Base-by-base conservation (phyloP, 2,797 vertebrate genomes). In the Echeneis naucrates region DNA sequence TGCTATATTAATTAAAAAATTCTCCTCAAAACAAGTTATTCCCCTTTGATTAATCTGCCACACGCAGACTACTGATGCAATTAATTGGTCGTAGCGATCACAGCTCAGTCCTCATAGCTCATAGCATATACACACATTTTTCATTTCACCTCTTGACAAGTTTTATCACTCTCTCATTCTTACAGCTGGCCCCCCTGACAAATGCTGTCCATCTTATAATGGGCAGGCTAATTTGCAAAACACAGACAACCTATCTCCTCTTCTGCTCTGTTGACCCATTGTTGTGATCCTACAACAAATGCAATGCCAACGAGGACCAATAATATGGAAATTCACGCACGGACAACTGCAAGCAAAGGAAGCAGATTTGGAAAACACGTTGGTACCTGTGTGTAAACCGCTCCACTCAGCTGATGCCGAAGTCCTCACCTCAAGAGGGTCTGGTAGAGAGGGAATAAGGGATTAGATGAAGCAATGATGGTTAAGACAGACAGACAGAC, bases 321-420 rank as follows among this genome's bases (percentile, higher is more conserved):
- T 7, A 12, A 12, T 1, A 21, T 62, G 54, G 17, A 30, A 21
- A n/a, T 68, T 24, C 16, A 19, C 4, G 37, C 8, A 27, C 55
- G 51, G 53, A 51, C 12, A 12, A 13, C 12, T 40, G 52, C 47
- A 54, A 54, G 30, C 48, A 19, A 33, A 32, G n/a, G 24, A 11
- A 14, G 17, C 11, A 21, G 44, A 35, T 11, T 30, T 30, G 30
- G n/a, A 32, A 26, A 40, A 27, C 7, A 40, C 4, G 40, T 45
- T 48, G 1, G 0, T 83, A 93, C 92, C 90, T 92, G 87, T 89
- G 26, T 84, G 84, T 35, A 75, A 71, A 32, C 80, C 30, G 82
- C 86, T 94, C 95, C 95, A 90, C 58, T 95, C 95, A 3, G 88
- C 90, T 2, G 93, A 82, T 68, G 80, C 54, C 1, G 80, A 80